A percentile compares a stretch with the other conserved stretches of the same genome.
Evolutionary conservation across 2,797 vertebrate species (phyloP).

Genomic region (Melanotaenia boesemani): DNA sequence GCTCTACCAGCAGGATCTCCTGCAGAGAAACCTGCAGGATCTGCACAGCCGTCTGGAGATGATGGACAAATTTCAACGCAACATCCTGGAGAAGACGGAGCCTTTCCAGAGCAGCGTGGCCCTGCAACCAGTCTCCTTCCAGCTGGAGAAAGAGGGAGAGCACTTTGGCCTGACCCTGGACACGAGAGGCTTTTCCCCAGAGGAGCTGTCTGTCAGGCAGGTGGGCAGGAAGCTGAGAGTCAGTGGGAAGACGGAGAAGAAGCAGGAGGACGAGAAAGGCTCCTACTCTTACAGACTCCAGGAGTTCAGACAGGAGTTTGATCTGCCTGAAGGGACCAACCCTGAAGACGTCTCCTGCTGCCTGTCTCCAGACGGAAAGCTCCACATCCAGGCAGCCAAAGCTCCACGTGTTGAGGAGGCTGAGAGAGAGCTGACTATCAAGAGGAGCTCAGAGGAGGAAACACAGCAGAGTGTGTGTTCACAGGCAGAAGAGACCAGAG

Average conservation of each 20-base stretch:
- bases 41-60: conserved; percentile 67
- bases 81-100: conserved; percentile 71
- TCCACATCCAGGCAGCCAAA: conserved; percentile 78
- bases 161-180: too few species aligned
- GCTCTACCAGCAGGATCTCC: conserved; percentile 50
- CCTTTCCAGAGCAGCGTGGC: conserved; percentile 39
- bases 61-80: conserved; percentile 71
- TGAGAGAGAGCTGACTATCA: conserved; percentile 48
- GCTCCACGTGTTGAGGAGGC: conserved; percentile 33
- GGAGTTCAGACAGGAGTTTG: conserved; percentile 85
- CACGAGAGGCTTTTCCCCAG: conserved; percentile 79
- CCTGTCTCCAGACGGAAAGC: conserved; percentile 81
- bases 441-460: conserved; percentile 43
- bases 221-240: conserved; percentile 76
- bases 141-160: conserved; percentile 62
- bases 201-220: conserved; percentile 77
- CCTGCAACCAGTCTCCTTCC: conserved; percentile 65
- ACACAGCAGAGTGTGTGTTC: conserved; percentile 42
- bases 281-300: conserved; percentile 84
- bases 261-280: conserved; percentile 76
- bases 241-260: conserved; percentile 78
- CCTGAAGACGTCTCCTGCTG: conserved; percentile 82
- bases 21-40: conserved; percentile 74
- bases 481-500: conserved; percentile 26
- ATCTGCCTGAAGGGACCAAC: conserved; percentile 82